phyloP scores from a whole-genome alignment of 2,888 invertebrate genomes.

The Pomacea canaliculata region DNA sequence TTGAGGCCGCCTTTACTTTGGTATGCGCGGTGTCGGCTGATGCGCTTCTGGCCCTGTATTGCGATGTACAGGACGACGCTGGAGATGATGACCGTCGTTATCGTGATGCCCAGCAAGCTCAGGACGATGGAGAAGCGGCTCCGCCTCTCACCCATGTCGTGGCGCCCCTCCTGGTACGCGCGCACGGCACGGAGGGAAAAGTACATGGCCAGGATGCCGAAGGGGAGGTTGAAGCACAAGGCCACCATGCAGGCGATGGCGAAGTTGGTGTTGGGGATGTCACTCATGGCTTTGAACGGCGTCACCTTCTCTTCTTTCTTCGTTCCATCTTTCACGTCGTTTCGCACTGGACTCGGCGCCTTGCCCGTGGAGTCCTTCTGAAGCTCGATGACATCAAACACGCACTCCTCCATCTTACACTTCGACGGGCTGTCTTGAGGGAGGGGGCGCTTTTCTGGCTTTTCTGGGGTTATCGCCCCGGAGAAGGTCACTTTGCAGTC shows the following conservation, averaged over 20 bases:
- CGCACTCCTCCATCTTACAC: neutral
- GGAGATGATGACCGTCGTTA: conserved; percentile 32
- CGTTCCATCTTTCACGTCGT: neutral
- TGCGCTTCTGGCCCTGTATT: conserved; percentile 14
- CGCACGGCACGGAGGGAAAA: conserved; percentile 29
- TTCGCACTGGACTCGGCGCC: neutral
- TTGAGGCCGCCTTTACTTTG: conserved; percentile 9
- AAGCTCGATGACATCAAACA: conserved; percentile 19
- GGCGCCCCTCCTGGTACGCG: conserved; percentile 32
- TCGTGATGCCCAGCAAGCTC: conserved; percentile 33
- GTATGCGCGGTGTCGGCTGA: conserved; percentile 7
- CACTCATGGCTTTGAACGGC: neutral
- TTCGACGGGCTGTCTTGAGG: neutral
- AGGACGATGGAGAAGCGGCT: conserved; percentile 31
- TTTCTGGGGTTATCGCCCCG: too few relatives aligned
- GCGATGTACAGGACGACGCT: conserved; percentile 30
- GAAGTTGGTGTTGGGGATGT: conserved; percentile 34
- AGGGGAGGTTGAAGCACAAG: conserved; percentile 31
- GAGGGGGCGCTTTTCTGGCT: neutral
- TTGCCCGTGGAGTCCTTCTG: conserved; percentile 2
- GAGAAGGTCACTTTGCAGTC: too few relatives aligned
- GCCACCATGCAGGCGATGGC: conserved; percentile 32
- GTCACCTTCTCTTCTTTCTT: neutral
- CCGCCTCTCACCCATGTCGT: conserved; percentile 19
- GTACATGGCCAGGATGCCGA: conserved; percentile 32